A percentile compares a stretch with the other conserved stretches of the same genome.
Conservation (phyloP, 2,797 vertebrate genomes). For the Anisognathus igniventris region DNA sequence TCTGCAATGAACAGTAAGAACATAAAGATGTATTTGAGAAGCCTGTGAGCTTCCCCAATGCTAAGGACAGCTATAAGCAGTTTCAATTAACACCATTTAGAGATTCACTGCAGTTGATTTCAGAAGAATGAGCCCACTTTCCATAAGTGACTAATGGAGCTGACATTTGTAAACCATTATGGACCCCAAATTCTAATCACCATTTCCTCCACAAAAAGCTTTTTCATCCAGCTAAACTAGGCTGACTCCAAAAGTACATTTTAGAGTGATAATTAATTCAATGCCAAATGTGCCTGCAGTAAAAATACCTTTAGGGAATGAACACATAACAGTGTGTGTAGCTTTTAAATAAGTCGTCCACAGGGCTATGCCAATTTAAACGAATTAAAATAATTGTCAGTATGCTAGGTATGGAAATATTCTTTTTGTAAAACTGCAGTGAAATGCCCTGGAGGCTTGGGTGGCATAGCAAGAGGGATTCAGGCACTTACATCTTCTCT, state of each 20-base stretch:
- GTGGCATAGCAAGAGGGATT: constrained; percentile 3
- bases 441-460: constrained; percentile 31
- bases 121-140: constrained; percentile 24
- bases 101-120: constrained; percentile 37
- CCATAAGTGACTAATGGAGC: constrained; percentile 43
- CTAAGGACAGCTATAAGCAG: background rate
- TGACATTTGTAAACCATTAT: constrained; percentile 59
- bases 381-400: constrained; percentile 68
- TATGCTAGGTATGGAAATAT: constrained; percentile 45
- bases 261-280: constrained; percentile 64
- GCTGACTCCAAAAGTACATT: constrained; percentile 46
- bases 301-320: constrained; percentile 67
- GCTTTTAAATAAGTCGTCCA: constrained; percentile 67
- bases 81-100: constrained; percentile 40
- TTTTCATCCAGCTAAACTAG: constrained; percentile 54
- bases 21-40: background rate
- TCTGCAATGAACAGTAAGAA: background rate
- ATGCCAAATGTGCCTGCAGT: constrained; percentile 58
- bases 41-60: background rate
- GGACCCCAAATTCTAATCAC: constrained; percentile 56
- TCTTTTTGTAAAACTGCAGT: constrained; percentile 30
- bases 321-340: constrained; percentile 50
- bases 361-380: constrained; percentile 55
- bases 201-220: constrained; percentile 37
- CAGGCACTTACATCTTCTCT: background rate